A percentile compares a stretch with the other conserved stretches of the same genome.
Evolutionary conservation across 1,140 invertebrate species (phyloP).

Genomic region (Bicyclus anynana): DNA sequence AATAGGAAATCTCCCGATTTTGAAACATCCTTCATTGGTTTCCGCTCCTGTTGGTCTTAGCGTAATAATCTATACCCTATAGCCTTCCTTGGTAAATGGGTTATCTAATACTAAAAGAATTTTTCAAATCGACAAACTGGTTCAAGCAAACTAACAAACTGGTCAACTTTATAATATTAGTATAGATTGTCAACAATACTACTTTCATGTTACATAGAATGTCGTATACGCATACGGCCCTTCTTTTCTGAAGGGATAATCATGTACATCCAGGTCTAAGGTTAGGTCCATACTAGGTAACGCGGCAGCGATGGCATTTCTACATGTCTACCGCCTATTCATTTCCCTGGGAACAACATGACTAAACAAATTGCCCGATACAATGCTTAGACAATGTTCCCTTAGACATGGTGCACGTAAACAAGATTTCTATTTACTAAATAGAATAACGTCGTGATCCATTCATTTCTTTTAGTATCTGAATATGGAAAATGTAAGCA

Average conservation of each 20-base stretch:
- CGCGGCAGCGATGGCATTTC: slow-evolving; percentile 17
- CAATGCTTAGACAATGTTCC: not conserved
- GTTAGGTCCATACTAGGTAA: slow-evolving; percentile 19
- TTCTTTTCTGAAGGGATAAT: slow-evolving; percentile 32
- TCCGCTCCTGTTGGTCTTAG: too few species aligned
- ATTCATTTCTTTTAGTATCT: not conserved
- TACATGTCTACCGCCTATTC: slow-evolving; percentile 1
- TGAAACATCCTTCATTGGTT: too few species aligned
- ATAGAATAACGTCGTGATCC: not conserved
- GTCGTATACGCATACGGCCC: slow-evolving; percentile 19
- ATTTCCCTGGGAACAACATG: slow-evolving; percentile 6
- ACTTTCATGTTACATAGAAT: too few species aligned
- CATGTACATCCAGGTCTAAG: slow-evolving; percentile 25
- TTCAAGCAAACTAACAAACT: too few species aligned
- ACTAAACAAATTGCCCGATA: slow-evolving; percentile 1
- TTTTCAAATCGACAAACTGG: too few species aligned
- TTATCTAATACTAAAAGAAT: too few species aligned
- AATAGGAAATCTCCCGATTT: too few species aligned
- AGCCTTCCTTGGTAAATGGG: too few species aligned
- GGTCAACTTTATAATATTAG: not conserved
- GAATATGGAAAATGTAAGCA: not conserved
- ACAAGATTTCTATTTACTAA: not conserved
- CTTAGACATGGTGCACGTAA: not conserved
- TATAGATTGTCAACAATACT: not conserved
- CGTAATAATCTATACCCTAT: too few species aligned